Evolutionary conservation across 2,113 vertebrate genomes (phyloP).

Genomic region (Chlorocebus sabaeus): DNA sequence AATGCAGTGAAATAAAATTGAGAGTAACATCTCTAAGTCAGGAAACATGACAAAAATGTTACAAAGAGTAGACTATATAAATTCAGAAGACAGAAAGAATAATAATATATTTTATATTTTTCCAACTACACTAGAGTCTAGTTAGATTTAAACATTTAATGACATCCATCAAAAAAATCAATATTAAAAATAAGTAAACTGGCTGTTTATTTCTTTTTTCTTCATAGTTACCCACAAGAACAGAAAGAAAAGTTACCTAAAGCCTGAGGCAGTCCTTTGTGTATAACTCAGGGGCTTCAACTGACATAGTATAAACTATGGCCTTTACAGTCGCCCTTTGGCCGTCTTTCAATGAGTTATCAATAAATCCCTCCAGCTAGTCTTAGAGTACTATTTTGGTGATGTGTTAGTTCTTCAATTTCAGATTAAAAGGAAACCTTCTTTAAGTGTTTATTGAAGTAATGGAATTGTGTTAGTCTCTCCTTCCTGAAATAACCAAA

Average conservation of each 20-base stretch:
- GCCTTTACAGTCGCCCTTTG: neutral
- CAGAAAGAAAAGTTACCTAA: neutral
- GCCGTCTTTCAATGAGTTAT: neutral
- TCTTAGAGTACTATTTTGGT: neutral
- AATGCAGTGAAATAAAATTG: conserved; percentile 1
- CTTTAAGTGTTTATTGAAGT: neutral
- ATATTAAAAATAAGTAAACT: conserved; percentile 4
- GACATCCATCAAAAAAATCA: neutral
- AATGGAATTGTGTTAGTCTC: neutral
- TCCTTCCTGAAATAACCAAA: neutral
- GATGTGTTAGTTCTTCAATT: conserved; percentile 1
- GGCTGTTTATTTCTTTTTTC: neutral
- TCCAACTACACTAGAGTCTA: neutral
- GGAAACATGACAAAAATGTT: conserved; percentile 1
- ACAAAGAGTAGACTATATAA: neutral
- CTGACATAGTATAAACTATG: neutral
- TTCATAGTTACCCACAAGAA: neutral
- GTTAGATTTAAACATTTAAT: neutral
- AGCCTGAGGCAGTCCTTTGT: neutral
- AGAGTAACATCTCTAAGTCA: conserved; percentile 3
- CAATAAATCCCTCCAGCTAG: neutral
- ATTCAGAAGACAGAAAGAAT: neutral
- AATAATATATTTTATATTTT: neutral
- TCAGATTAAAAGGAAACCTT: neutral
- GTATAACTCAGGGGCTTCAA: neutral